Percentiles rank a stretch among this genome's conserved stretches.
Evolutionary conservation across 2,113 vertebrate genomes (phyloP).

Genomic region (Anseranas semipalmata): DNA sequence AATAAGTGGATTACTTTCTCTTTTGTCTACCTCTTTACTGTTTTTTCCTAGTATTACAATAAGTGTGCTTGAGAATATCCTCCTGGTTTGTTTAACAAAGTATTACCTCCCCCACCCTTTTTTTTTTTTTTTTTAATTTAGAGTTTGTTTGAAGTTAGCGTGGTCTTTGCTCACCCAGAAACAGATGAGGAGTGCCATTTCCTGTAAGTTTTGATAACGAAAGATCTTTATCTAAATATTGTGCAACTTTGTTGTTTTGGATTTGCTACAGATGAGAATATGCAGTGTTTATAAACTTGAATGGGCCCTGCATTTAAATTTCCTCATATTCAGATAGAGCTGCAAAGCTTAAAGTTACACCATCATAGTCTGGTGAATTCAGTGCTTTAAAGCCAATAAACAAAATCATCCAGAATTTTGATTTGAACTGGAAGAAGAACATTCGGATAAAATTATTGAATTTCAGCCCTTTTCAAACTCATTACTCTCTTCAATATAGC

Average conservation of each 20-base stretch:
- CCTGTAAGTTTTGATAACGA: conserved; percentile 85
- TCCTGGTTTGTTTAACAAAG: conserved; percentile 50
- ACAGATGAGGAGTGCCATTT: conserved; percentile 94
- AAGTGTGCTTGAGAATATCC: background rate
- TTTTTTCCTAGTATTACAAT: conserved; percentile 13
- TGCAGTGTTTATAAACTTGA: conserved; percentile 16
- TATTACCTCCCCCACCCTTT: background rate
- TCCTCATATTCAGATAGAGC: background rate
- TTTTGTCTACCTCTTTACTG: background rate
- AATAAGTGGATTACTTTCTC: background rate
- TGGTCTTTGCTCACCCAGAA: conserved; percentile 91
- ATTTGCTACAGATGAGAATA: conserved; percentile 39
- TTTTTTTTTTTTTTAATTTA: conserved; percentile 66
- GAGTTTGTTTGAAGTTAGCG: conserved; percentile 91
- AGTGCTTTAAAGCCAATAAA: background rate
- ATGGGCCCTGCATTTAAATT: background rate
- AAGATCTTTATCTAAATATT: conserved; percentile 57
- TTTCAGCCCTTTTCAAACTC: background rate
- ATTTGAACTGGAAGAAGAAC: background rate
- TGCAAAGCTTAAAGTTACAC: background rate
- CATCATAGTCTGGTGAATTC: background rate
- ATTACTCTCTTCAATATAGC: background rate
- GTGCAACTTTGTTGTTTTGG: conserved; percentile 48
- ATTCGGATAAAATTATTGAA: background rate
- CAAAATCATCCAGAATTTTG: background rate